phyloP scores from a whole-genome alignment of 2,113 vertebrate genomes.

The Brachypodius melanocephalos region DNA sequence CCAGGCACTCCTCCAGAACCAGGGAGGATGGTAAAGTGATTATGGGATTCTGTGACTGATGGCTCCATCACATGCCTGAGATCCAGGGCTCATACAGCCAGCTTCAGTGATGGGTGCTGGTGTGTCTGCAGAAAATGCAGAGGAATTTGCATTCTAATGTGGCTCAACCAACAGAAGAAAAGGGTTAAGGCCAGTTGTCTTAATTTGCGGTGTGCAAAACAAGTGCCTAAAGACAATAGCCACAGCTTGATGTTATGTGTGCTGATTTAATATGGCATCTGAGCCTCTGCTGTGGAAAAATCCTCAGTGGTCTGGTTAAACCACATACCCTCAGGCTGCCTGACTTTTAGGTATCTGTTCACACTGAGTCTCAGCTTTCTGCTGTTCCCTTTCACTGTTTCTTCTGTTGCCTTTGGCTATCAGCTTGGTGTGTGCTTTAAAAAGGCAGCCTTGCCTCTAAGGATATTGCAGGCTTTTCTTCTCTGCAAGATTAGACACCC shows the following conservation, averaged over 20 bases:
- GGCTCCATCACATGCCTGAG: slow-evolving; percentile 16
- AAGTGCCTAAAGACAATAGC: not conserved
- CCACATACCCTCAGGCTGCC: slow-evolving; percentile 1
- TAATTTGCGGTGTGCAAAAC: not conserved
- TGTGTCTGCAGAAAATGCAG: not conserved
- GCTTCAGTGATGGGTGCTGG: not conserved
- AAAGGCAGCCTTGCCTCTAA: not conserved
- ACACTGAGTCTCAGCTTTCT: not conserved
- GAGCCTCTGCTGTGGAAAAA: not conserved
- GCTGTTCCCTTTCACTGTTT: not conserved
- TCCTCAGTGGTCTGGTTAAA: slow-evolving; percentile 51
- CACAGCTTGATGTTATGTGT: not conserved
- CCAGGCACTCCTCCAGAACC: slow-evolving; percentile 20
- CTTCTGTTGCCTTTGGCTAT: slow-evolving; percentile 33
- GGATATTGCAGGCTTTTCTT: slow-evolving; percentile 20
- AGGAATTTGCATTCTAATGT: slow-evolving; percentile 10
- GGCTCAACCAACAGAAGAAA: not conserved
- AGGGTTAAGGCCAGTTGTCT: not conserved
- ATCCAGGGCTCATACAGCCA: not conserved
- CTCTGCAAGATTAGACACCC: not conserved
- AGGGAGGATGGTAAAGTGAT: not conserved
- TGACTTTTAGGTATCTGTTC: slow-evolving; percentile 8
- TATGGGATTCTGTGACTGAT: slow-evolving; percentile 28
- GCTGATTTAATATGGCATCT: slow-evolving; percentile 6
- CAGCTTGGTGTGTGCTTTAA: not conserved